A percentile compares a stretch with the other conserved stretches of the same genome.
Evolutionary conservation across 2,113 vertebrate genomes (phyloP).

Genomic region (Chaetorhynchus papuensis): DNA sequence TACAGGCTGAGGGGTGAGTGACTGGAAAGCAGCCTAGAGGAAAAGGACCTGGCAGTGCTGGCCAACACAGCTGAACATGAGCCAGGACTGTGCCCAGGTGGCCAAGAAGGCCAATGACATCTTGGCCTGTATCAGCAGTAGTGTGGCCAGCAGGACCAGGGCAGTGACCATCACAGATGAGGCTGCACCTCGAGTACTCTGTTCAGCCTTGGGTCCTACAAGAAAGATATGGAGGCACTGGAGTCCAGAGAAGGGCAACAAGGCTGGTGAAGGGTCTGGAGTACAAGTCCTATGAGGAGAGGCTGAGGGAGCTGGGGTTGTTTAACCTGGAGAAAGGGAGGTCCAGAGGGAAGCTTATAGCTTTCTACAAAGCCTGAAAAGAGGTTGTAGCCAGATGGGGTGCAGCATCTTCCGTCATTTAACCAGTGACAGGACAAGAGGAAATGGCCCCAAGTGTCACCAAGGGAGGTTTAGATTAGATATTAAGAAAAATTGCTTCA

Average conservation of each 20-base stretch:
- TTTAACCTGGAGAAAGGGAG: neutral
- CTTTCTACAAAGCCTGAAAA: neutral
- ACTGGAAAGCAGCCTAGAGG: neutral
- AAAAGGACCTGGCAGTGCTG: neutral
- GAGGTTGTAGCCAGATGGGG: neutral
- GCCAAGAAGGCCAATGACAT: neutral
- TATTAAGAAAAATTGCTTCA: neutral
- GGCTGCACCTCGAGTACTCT: neutral
- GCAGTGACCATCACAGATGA: neutral
- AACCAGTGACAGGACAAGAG: neutral
- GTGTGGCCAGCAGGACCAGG: neutral
- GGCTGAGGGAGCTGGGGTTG: neutral
- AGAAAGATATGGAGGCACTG: neutral
- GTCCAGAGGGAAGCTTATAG: accelerated
- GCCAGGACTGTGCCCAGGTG: neutral
- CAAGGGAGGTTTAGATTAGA: neutral
- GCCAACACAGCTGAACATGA: neutral
- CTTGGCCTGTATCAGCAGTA: neutral
- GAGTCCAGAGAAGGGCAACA: accelerated
- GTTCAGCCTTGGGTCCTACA: no score
- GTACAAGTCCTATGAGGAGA: neutral
- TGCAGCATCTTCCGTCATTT: neutral
- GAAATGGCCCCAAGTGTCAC: neutral
- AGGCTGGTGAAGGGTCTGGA: neutral
- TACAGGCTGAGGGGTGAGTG: neutral